Conservation (phyloP, 2,888 invertebrate species). For the Loripinus fragilis region DNA sequence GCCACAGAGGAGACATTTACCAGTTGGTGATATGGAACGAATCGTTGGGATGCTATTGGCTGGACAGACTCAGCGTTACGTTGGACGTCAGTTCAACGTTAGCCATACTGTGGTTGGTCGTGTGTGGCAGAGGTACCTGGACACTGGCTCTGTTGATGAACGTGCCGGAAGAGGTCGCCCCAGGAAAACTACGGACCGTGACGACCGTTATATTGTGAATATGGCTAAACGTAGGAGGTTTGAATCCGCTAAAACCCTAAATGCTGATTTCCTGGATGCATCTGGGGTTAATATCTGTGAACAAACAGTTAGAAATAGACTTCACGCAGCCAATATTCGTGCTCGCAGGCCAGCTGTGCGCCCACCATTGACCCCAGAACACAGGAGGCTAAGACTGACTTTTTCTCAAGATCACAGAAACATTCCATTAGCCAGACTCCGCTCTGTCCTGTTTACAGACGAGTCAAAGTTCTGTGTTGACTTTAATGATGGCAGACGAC, state of each 20-base stretch:
- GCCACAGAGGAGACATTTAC: no score
- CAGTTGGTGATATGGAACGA: no score
- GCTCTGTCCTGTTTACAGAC: not conserved
- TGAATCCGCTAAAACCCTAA: not conserved
- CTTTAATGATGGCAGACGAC: not conserved
- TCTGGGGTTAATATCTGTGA: not conserved
- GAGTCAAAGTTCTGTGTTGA: slow-evolving; percentile 6
- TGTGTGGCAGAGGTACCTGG: not conserved
- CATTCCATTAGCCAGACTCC: not conserved
- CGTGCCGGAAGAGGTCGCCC: not conserved
- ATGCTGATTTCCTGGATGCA: not conserved
- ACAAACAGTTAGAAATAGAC: slow-evolving; percentile 18
- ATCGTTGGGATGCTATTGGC: no score
- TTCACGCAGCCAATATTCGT: slow-evolving; percentile 3
- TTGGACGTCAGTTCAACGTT: not conserved
- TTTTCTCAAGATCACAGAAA: slow-evolving; percentile 6
- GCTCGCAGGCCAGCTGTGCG: not conserved
- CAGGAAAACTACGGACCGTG: not conserved
- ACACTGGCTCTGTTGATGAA: slow-evolving; percentile 6
- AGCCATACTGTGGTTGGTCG: slow-evolving; percentile 11
- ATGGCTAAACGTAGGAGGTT: not conserved
- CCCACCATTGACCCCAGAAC: slow-evolving; percentile 8
- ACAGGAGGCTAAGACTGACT: not conserved
- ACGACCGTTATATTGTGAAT: not conserved
- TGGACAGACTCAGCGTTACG: no score